Percentiles rank a stretch among this genome's conserved stretches.
These are phyloP conservation scores for Zelostemma sp. DNA, from an alignment of 1,140 invertebrate species.

Conservation along the genomic window DNA sequence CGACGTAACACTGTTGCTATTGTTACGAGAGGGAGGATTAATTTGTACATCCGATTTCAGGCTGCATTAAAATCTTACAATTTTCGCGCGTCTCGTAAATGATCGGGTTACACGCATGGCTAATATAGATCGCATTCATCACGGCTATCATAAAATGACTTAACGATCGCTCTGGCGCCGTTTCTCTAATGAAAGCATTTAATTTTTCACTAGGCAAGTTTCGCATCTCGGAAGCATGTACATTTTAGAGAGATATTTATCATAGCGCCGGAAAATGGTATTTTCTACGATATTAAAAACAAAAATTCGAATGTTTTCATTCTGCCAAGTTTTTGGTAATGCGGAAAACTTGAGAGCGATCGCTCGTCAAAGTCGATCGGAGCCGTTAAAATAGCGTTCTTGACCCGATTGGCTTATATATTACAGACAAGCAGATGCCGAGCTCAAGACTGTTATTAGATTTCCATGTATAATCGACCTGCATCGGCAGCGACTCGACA, in stretches of 20 bases:
- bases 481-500: too few relatives aligned
- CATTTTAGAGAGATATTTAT: too few relatives aligned
- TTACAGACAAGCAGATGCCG: constrained; percentile 31
- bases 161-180: constrained; percentile 27
- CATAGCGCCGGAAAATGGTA: too few relatives aligned
- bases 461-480: constrained; percentile 31
- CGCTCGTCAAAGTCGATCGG: constrained; percentile 21
- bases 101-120: constrained; percentile 20
- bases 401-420: constrained; percentile 31
- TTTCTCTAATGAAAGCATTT: constrained; percentile 20
- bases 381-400: constrained; percentile 19
- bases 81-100: too few relatives aligned
- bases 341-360: constrained; percentile 7
- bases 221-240: too few relatives aligned
- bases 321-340: constrained; percentile 2
- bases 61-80: too few relatives aligned
- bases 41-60: too few relatives aligned
- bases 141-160: constrained; percentile 23
- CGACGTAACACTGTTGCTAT: too few relatives aligned
- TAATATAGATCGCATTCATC: constrained; percentile 35
- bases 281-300: too few relatives aligned
- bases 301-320: too few relatives aligned
- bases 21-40: too few relatives aligned
- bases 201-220: constrained; percentile 1
- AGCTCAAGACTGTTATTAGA: constrained; percentile 31